phyloP scores from a whole-genome alignment of 2,113 vertebrate species.

The Bos indicus region DNA sequence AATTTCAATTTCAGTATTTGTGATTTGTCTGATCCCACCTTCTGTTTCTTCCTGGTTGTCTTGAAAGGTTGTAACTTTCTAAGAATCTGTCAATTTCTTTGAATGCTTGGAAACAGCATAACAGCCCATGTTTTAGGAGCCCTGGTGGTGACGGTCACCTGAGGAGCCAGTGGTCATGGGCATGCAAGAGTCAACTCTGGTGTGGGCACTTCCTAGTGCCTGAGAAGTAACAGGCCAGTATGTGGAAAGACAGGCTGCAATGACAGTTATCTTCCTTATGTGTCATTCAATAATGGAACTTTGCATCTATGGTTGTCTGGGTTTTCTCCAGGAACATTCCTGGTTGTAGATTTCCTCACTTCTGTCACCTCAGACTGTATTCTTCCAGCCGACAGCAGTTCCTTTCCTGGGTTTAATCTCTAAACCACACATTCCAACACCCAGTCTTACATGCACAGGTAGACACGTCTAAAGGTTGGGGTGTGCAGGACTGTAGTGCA shows the following conservation, averaged over 20 bases:
- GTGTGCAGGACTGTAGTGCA: background rate
- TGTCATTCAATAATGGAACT: background rate
- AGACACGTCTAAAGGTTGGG: background rate
- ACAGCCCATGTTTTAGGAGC: background rate
- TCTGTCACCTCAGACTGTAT: background rate
- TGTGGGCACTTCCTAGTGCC: too few relatives aligned
- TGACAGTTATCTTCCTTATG: background rate
- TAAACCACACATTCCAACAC: background rate
- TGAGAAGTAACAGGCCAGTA: background rate
- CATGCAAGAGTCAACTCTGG: background rate
- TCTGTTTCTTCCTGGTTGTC: too few relatives aligned
- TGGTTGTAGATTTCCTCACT: background rate
- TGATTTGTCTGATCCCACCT: too few relatives aligned
- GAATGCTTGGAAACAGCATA: background rate
- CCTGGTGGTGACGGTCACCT: background rate
- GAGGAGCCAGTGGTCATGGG: background rate
- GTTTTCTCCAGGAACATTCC: background rate
- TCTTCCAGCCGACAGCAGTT: background rate
- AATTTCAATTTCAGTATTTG: too few relatives aligned
- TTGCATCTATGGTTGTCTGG: background rate
- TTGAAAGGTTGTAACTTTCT: too few relatives aligned
- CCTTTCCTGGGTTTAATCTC: background rate
- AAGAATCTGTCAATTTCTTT: too few relatives aligned
- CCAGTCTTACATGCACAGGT: background rate
- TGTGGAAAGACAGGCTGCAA: background rate